Evolutionary conservation across 2,797 vertebrate genomes (phyloP), one percentile per base, ranked within the genome.

Genomic region (Fundulus diaphanus): DNA sequence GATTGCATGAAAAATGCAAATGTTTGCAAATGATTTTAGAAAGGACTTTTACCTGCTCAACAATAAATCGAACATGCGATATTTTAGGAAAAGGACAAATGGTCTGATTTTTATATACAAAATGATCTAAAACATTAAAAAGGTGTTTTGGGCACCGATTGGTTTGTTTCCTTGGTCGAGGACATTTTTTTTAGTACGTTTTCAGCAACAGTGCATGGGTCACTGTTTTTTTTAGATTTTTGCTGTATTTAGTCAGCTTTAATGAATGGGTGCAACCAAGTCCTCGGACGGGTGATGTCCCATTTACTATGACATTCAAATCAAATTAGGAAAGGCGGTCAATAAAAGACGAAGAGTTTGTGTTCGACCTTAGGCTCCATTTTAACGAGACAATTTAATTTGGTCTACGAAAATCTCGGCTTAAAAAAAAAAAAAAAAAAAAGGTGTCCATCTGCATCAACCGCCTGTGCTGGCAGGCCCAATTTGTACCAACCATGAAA

Each of bases 351-450:
- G 6, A 66, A 66, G n/a, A 40, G 24, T 27, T 42, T 44, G 12
- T 3, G 24, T 66, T 42, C 22, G 24, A 66, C 63, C 6, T 27
- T 2, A 66, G 37, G 37, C 12, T 42, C 61, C 9, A 12, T 65
- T 65, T 24, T 40, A n/a, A 40, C n/a, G n/a, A 6, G 61, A 66
- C 7, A 42, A 66, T 66, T 66, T 66, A 42, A 44, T 66, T 66
- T 27, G 37, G 2, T 66, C 11, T n/a, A 22, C 13, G 61, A 5
- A 49, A 49, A 49, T 5, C 48, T 49, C 16, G 16, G 48, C 22
- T 12, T 65, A 13, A 65, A 63, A 37, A 24, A 37, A 33, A 37
- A 12, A 22, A 35, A 37, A 20, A 37, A n/a, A n/a, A n/a, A n/a
- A n/a, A n/a, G n/a, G 33, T 37, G 16, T 18, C 59, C 1, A 37